Base-by-base conservation (phyloP, 2,888 invertebrate species). In the Cynaeus angustus region DNA sequence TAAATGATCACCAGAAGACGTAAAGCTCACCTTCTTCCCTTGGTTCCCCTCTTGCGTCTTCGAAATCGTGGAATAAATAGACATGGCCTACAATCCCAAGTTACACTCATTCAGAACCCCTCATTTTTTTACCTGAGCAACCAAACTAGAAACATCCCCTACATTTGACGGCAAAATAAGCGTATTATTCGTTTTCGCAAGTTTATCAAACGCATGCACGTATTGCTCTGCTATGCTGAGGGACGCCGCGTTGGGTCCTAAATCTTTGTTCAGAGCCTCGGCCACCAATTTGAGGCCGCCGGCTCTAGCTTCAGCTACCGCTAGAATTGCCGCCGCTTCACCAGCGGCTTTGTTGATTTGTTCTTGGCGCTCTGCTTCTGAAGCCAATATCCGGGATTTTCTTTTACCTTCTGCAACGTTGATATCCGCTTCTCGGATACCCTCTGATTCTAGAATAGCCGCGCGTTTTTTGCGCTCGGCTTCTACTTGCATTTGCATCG, bases 401-500 rank as follows among this genome's bases (percentile, higher is more conserved):
- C 98, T 91, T 86, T 96, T 94, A 81, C 99, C 99, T 85, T 99
- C 97, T 0, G 99, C 99, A 4, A 98, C 94, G 85, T 99, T 99
- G 68, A 99, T 97, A 74, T 98, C 97, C 0, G 95, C 95, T 74
- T 93, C 94, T 21, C 95, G 88, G 7, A 92, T 89, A 83, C 98
- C 98, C 87, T 99, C 99, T 0, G 99, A 99, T 84, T 99, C 98
- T 73, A 99, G 87, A 80, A 99, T 95, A 10, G 97, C 94, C 0
- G 99, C 99, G 74, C 99, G 88, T 84, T 99, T 99, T 81, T 94
- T 92, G 62, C 99, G 87, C 84, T 99, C 99, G 0, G 99, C 99
- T 86, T 99, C 99, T 0, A 99, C 99, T 87, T 99, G 99, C 98
- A 99, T 98, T 86, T 99, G 99, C 99, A 99, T 99, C 0, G 99